Conservation (phyloP, 35 echinoderm and acorn worm species). For the Ptychodera flava region DNA sequence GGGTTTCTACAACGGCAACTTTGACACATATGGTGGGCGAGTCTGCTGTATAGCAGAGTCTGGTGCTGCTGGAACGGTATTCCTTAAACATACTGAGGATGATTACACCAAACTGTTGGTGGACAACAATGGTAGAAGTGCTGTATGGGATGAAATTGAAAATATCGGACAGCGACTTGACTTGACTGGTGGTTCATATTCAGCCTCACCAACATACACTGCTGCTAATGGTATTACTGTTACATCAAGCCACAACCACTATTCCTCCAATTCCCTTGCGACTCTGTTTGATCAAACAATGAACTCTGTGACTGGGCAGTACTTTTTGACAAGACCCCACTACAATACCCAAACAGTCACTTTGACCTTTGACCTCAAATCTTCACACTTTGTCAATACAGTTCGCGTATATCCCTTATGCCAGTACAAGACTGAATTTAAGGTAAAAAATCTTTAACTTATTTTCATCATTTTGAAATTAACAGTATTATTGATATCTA, state of each 20-base stretch:
- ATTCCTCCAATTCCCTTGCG: conserved; percentile 32
- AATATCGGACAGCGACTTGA: conserved; percentile 63
- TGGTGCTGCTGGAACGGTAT: conserved; percentile 71
- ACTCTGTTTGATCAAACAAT: conserved; percentile 85
- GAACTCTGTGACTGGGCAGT: conserved; percentile 6
- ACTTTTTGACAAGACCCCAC: conserved; percentile 10
- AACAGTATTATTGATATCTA: too few species aligned
- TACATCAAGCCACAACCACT: conserved; percentile 10
- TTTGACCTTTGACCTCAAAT: conserved; percentile 44
- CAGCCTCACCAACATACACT: conserved; percentile 27
- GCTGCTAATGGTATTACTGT: conserved; percentile 45
- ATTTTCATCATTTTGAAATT: not conserved
- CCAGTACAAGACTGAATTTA: conserved; percentile 36
- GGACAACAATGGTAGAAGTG: conserved; percentile 42
- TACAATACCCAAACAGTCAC: not conserved
- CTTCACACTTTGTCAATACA: conserved; percentile 53
- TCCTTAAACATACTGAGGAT: conserved; percentile 40
- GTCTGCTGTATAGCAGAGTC: conserved; percentile 36
- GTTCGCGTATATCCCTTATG: conserved; percentile 64
- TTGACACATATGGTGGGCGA: conserved; percentile 51
- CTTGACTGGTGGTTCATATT: conserved; percentile 13
- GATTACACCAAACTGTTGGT: conserved; percentile 46
- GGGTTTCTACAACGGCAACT: conserved; percentile 55
- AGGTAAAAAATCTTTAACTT: conserved; percentile 24
- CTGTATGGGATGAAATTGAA: conserved; percentile 58